Percentiles rank a stretch among this genome's conserved stretches.
These are phyloP conservation scores for Alethe castanea DNA, from an alignment of 2,113 vertebrate species.

Conservation along the genomic window DNA sequence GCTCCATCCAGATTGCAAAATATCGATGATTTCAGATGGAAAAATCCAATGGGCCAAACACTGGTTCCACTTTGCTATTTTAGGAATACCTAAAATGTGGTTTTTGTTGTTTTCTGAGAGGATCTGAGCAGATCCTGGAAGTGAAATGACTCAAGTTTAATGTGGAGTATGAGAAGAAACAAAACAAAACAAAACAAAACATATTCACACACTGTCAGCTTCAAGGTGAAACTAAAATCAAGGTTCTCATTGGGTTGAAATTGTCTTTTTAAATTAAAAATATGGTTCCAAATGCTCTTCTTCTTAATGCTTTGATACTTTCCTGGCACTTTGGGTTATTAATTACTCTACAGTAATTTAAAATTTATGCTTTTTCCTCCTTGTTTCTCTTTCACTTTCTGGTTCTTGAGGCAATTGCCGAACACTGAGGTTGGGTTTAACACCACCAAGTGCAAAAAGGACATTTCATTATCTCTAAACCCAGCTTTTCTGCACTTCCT, in stretches of 20 bases:
- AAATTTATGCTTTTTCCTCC: not conserved
- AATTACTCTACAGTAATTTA: not conserved
- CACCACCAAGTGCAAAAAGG: not conserved
- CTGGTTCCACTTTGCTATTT: constrained; percentile 21
- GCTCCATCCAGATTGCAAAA: constrained; percentile 66
- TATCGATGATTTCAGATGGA: constrained; percentile 54
- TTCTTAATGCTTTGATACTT: not conserved
- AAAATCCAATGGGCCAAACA: constrained; percentile 37
- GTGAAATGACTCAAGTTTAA: not conserved
- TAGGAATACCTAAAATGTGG: constrained; percentile 16
- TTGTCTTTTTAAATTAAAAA: not conserved
- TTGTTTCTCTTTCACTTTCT: not conserved
- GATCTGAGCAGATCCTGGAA: not conserved
- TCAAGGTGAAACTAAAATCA: not conserved
- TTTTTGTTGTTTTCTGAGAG: constrained; percentile 8
- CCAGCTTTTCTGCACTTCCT: not conserved
- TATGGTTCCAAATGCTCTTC: not conserved
- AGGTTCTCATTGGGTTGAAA: not conserved
- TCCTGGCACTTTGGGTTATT: not conserved
- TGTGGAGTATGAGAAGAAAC: not conserved
- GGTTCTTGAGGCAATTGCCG: not conserved
- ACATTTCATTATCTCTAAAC: not conserved
- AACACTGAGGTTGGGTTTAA: not conserved
- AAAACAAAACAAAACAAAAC: not conserved
- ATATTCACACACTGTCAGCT: not conserved